These are phyloP conservation scores for Gobiocypris rarus DNA, from an alignment of 2,113 vertebrate genomes.

Conservation along the genomic window DNA sequence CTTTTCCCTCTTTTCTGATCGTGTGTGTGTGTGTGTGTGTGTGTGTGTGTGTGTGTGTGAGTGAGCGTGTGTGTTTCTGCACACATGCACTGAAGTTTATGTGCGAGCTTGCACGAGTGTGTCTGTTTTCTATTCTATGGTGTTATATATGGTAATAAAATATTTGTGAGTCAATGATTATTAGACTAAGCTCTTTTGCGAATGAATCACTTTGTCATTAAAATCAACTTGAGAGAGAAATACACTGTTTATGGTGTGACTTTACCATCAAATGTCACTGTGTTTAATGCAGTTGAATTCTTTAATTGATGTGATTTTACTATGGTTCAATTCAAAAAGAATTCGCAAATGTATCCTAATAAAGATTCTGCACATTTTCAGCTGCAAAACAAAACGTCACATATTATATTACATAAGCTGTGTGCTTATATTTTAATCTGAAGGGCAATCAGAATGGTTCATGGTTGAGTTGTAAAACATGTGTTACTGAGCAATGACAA, in stretches of 20 bases:
- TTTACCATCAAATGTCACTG: constrained; percentile 54
- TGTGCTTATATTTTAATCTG: constrained; percentile 61
- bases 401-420: constrained; percentile 52
- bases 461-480: constrained; percentile 63
- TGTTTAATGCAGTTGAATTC: constrained; percentile 18
- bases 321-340: neutral
- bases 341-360: constrained; percentile 26
- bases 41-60: constrained; percentile 22
- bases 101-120: constrained; percentile 38
- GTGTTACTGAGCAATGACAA: constrained; percentile 63
- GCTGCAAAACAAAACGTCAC: constrained; percentile 19
- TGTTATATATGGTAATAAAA: constrained; percentile 40
- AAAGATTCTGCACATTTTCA: constrained; percentile 31
- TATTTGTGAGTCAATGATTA: constrained; percentile 33
- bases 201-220: constrained; percentile 29
- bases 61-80: constrained; percentile 42
- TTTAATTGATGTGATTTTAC: neutral
- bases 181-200: constrained; percentile 18
- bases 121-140: constrained; percentile 44
- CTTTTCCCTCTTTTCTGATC: constrained; percentile 43
- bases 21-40: constrained; percentile 16
- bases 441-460: constrained; percentile 61
- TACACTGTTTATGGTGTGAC: constrained; percentile 43
- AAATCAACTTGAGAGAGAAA: neutral
- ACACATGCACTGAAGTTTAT: constrained; percentile 37